Percentiles rank a stretch among this genome's conserved stretches.
phyloP scores from a whole-genome alignment of 2,888 invertebrate species.

The Scaeva pyrastri region DNA sequence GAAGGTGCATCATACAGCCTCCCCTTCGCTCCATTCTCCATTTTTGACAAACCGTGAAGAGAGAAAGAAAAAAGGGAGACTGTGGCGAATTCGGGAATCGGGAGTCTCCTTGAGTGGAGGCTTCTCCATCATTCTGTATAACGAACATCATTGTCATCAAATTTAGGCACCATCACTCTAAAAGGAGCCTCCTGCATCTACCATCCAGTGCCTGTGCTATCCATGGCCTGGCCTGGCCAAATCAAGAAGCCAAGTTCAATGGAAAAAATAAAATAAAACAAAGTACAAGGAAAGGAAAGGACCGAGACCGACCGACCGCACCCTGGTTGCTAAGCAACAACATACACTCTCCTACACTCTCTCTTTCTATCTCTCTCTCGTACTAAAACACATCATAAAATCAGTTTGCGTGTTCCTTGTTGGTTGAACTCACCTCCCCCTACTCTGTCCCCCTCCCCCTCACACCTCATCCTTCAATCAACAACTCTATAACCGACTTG shows the following conservation, averaged over 20 bases:
- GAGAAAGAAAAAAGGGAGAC: background rate
- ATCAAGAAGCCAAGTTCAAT: slow-evolving; percentile 67
- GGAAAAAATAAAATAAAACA: slow-evolving; percentile 18
- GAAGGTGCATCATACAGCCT: too few species aligned
- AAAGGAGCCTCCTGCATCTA: background rate
- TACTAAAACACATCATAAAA: slow-evolving; percentile 16
- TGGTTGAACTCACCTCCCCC: background rate
- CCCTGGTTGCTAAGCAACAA: slow-evolving; percentile 75
- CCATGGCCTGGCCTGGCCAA: background rate
- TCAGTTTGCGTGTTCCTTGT: background rate
- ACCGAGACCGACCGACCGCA: slow-evolving; percentile 67
- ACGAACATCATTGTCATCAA: slow-evolving; percentile 23
- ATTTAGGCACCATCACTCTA: slow-evolving; percentile 6
- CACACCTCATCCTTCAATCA: too few species aligned
- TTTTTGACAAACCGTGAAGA: background rate
- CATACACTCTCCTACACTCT: slow-evolving; percentile 48
- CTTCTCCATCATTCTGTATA: slow-evolving; percentile 20
- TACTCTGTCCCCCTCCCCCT: slow-evolving; percentile 15
- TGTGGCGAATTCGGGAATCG: background rate
- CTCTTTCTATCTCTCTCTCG: slow-evolving; percentile 20
- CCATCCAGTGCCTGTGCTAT: background rate
- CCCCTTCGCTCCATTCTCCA: background rate
- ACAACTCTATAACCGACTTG: too few species aligned
- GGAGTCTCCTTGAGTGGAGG: background rate
- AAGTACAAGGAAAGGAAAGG: slow-evolving; percentile 44